phyloP scores from a whole-genome alignment of 2,113 vertebrate species.

The Zosterops japonicus region DNA sequence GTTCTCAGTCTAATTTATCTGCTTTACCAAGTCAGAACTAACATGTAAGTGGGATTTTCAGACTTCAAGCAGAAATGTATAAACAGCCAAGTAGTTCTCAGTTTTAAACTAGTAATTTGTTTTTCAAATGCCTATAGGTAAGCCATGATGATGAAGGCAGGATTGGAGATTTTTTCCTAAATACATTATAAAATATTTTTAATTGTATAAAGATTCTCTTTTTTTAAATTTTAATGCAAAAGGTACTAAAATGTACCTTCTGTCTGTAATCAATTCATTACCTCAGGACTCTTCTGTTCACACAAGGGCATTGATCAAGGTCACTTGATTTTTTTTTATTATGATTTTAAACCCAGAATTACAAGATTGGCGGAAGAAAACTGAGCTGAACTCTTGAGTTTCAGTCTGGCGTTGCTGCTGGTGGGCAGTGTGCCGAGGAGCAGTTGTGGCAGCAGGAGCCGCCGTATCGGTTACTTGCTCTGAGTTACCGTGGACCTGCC shows the following conservation, averaged over 20 bases:
- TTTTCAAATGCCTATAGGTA: neutral
- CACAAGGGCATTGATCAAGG: neutral
- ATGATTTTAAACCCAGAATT: neutral
- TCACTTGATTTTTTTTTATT: neutral
- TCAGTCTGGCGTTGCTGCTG: neutral
- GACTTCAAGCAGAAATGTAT: neutral
- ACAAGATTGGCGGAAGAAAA: neutral
- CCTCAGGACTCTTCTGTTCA: neutral
- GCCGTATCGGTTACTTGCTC: neutral
- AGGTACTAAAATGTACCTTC: neutral
- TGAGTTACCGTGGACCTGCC: neutral
- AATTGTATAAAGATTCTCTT: neutral
- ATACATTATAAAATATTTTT: neutral
- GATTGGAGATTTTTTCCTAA: neutral
- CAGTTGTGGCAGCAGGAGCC: neutral
- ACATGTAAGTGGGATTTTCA: neutral
- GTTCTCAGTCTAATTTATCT: neutral
- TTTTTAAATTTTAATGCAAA: fast-evolving
- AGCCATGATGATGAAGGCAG: neutral
- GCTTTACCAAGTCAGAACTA: neutral
- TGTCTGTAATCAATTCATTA: neutral
- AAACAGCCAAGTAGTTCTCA: neutral
- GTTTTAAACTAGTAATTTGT: neutral
- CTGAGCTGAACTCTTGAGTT: neutral
- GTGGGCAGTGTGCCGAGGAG: neutral